Evolutionary conservation across 2,797 vertebrate genomes (phyloP), one percentile per base, ranked within the genome.

Genomic region (Sphenopsis melanotis): DNA sequence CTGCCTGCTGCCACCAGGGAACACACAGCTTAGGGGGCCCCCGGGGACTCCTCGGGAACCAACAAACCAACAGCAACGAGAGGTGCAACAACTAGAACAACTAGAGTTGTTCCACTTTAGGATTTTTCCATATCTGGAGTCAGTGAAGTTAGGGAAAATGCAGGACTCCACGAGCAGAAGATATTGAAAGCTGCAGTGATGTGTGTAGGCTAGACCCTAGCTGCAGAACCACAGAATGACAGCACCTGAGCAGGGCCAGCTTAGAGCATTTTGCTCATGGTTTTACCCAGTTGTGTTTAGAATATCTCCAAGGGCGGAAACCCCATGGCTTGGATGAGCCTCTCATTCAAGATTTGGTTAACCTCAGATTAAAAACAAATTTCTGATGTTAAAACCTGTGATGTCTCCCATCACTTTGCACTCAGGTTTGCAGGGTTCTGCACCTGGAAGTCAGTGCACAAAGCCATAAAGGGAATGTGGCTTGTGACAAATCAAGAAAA

Each of bases 381-480:
- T 50, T 37, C 14, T 36, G 3, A 6, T 36, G 9, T 21, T 81
- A 49, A 78, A 89, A 16, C 1, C 7, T 0, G 1, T 14, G 2
- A 8, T 50, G 18, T 50, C 17, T 69, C 5, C 9, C 6, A 29
- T 5, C 12, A 10, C 20, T 22, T 52, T 72, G n/a, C 6, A 2
- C 57, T 69, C 14, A 53, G 10, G 30, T 13, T 24, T 74, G 24
- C 11, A 15, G 27, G 2, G 10, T 53, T 86, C 70, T 19, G 21
- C 12, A 18, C 11, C 21, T 61, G 41, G 9, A 47, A 64, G 19
- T 17, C 0, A 0, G 7, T 49, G 32, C 34, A 37, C 29, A 49
- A 61, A 64, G 37, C 34, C 34, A 26, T 39, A 71, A 81, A 30
- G 24, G 12, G 41, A 65, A 27, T 0, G 0, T 17, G 24, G 22